These are phyloP conservation scores for Caenorhabditis uteleia DNA, from an alignment of 2,888 invertebrate species.

Conservation along the genomic window DNA sequence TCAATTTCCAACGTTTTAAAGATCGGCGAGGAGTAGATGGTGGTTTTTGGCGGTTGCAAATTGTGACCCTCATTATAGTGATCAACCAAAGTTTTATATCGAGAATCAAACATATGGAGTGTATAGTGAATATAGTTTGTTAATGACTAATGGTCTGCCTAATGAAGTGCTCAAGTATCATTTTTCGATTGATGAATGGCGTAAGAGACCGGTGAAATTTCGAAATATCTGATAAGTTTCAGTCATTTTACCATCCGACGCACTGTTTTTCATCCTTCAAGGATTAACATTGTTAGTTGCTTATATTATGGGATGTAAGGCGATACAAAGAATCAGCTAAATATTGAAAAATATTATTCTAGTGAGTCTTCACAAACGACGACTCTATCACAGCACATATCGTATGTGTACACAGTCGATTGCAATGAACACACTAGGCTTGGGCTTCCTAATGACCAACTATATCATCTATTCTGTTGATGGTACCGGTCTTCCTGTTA, in stretches of 20 bases:
- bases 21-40: constrained; percentile 86
- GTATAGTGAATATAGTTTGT: constrained; percentile 77
- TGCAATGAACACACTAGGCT: constrained; percentile 24
- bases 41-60: constrained; percentile 90
- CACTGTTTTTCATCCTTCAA: constrained; percentile 80
- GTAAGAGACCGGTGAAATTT: constrained; percentile 75
- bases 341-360: constrained; percentile 1
- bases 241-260: constrained; percentile 86
- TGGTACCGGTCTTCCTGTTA: constrained; percentile 76
- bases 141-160: constrained; percentile 85
- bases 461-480: constrained; percentile 81
- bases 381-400: constrained; percentile 41
- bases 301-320: constrained; percentile 75
- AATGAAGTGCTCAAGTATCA: constrained; percentile 86
- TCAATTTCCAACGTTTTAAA: constrained; percentile 44
- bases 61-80: constrained; percentile 72
- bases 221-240: constrained; percentile 55
- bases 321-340: neutral
- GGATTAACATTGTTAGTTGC: constrained; percentile 79
- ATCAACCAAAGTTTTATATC: constrained; percentile 4
- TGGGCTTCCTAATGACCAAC: constrained; percentile 72
- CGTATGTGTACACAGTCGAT: constrained; percentile 38
- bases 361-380: constrained; percentile 33
- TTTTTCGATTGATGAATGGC: constrained; percentile 92
- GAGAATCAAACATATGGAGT: constrained; percentile 31